Base-by-base conservation (phyloP, 2,888 invertebrate species). In the Protonemura montana region DNA sequence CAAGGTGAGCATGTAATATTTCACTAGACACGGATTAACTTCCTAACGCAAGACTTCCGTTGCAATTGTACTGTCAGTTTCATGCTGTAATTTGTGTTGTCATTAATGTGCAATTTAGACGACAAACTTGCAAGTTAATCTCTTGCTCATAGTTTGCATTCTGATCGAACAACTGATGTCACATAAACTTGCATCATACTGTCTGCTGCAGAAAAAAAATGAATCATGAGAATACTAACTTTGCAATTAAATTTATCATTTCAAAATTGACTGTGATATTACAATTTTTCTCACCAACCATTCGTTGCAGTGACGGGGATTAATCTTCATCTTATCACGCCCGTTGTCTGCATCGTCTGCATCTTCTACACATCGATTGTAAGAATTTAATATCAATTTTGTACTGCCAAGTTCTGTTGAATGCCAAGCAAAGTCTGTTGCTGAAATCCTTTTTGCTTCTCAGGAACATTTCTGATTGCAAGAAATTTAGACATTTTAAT, bases 1-100 rank as follows among this genome's bases (percentile, higher is more conserved):
- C 96, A 96, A 94, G 95, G 95, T 95, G 93, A 89, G 88, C 5
- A 5, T 27, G 78, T 2, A 78, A 59, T 13, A 16, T 59, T 59
- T 59, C 21, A 21, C 16, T 13, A 10, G 35, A 35, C 5, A 35
- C 35, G 3, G 35, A 6, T 35, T 2, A 59, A 59, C 59, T 59
- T 59, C 13, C 21, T 41, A 7, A 59, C 59, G 59, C 35, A 35
- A 35, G 35, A 59, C 3, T 59, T 59, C 59, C 10, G 3, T 35
- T 10, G 59, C 59, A 59, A 59, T 21, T 59, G 59, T 59, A 21
- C 21, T 21, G 59, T 59, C 59, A 59, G n/a, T n/a, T 59, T 59
- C 16, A 10, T 21, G 1, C 21, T 13, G 59, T 21, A 7, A 21
- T 59, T 59, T 7, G 59, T 59, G 59, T 21, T 59, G 7, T 7